Percentiles rank a stretch among this genome's conserved stretches.
phyloP scores from a whole-genome alignment of 2,888 invertebrate genomes.

The Fabriciana adippe region DNA sequence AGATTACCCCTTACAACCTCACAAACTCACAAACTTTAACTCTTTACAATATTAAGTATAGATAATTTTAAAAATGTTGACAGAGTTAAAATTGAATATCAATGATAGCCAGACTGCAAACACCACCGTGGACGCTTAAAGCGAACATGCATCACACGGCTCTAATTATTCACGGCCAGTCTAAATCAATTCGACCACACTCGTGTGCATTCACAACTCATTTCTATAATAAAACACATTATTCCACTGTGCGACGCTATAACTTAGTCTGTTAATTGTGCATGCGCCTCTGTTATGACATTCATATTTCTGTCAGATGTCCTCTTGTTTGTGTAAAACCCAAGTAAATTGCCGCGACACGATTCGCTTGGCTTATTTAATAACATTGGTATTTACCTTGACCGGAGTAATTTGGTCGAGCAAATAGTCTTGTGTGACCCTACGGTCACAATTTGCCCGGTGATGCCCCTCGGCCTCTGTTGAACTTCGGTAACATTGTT shows the following conservation, averaged over 20 bases:
- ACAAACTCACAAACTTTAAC: too few relatives aligned
- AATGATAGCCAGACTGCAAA: constrained; percentile 38
- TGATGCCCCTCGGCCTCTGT: constrained; percentile 69
- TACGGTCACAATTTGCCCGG: constrained; percentile 71
- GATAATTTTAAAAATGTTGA: too few relatives aligned
- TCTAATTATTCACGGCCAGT: constrained; percentile 69
- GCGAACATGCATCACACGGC: constrained; percentile 54
- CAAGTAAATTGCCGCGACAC: constrained; percentile 42
- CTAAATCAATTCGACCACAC: constrained; percentile 67
- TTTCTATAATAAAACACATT: constrained; percentile 67
- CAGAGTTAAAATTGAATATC: constrained; percentile 25
- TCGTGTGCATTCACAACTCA: constrained; percentile 58
- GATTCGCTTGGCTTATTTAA: constrained; percentile 59
- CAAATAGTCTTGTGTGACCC: constrained; percentile 69
- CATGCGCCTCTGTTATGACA: constrained; percentile 63
- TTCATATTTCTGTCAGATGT: constrained; percentile 55
- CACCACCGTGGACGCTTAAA: constrained; percentile 40
- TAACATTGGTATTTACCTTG: constrained; percentile 65
- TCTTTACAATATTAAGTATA: too few relatives aligned
- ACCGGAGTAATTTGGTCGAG: constrained; percentile 64
- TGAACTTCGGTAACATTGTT: constrained; percentile 77
- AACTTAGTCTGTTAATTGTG: constrained; percentile 67
- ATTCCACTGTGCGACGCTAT: constrained; percentile 58
- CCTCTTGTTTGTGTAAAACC: constrained; percentile 39
- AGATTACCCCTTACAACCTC: too few relatives aligned